A percentile compares a stretch with the other conserved stretches of the same genome.
phyloP scores from a whole-genome alignment of 2,797 vertebrate genomes.

The Masticophis lateralis region DNA sequence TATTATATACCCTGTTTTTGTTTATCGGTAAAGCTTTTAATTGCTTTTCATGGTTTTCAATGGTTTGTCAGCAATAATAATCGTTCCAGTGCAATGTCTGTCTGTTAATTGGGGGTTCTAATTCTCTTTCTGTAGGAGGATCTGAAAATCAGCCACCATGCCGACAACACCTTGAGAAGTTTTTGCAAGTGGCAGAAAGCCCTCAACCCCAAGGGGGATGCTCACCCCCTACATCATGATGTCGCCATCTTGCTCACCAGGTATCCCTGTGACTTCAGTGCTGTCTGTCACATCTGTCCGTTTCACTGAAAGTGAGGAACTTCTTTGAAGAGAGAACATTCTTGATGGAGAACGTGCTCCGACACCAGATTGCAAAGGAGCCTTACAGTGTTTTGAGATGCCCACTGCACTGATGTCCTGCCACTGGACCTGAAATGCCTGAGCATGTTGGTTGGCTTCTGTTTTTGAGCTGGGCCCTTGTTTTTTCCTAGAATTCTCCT shows the following conservation, averaged over 20 bases:
- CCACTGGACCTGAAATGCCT: background rate
- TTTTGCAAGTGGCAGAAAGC: constrained; percentile 98
- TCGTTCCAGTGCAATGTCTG: background rate
- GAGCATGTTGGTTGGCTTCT: background rate
- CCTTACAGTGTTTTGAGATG: background rate
- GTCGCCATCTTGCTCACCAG: constrained; percentile 92
- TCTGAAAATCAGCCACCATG: constrained; percentile 92
- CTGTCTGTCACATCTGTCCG: rapidly evolving
- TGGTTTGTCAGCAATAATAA: background rate
- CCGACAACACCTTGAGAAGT: constrained; percentile 90
- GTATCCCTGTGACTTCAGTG: constrained; percentile 59
- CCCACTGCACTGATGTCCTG: background rate
- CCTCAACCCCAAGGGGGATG: constrained; percentile 88
- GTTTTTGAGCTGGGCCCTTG: no score
- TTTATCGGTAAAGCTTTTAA: background rate
- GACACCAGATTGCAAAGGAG: background rate
- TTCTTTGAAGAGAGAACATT: background rate
- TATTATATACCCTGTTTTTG: background rate
- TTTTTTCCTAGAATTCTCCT: background rate
- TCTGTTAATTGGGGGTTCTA: background rate
- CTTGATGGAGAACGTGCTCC: background rate
- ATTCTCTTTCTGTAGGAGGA: constrained; percentile 76
- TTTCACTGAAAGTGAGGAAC: background rate
- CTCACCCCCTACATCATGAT: constrained; percentile 89
- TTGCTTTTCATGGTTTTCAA: no score